These are phyloP conservation scores for Apotomis turbidana DNA, from an alignment of 2,888 invertebrate genomes.

Conservation along the genomic window DNA sequence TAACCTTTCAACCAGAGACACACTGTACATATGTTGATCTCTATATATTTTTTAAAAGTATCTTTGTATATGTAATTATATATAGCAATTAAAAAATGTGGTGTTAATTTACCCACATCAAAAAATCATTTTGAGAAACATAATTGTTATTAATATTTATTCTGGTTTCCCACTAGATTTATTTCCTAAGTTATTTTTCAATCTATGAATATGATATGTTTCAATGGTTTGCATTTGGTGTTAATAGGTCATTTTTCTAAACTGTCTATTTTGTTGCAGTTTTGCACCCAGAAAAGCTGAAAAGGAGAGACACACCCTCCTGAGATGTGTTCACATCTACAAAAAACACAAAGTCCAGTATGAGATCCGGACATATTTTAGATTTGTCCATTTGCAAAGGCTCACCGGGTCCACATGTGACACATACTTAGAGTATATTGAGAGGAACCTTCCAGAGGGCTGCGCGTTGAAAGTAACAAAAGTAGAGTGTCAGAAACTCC, in stretches of 20 bases:
- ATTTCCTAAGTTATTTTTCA: too few relatives aligned
- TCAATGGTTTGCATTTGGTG: too few relatives aligned
- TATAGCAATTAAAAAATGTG: too few relatives aligned
- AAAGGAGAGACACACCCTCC: conserved; percentile 90
- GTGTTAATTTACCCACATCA: too few relatives aligned
- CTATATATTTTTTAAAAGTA: too few relatives aligned
- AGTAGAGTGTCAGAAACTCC: conserved; percentile 84
- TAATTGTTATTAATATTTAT: too few relatives aligned
- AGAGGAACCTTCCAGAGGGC: conserved; percentile 98
- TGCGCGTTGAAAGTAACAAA: conserved; percentile 96
- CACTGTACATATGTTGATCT: too few relatives aligned
- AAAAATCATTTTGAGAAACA: too few relatives aligned
- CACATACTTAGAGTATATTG: conserved; percentile 97
- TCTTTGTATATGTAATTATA: too few relatives aligned
- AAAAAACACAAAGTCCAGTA: conserved; percentile 98
- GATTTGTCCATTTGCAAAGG: conserved; percentile 91
- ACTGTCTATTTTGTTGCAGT: conserved; percentile 77
- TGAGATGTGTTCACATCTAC: conserved; percentile 94
- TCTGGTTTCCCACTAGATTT: too few relatives aligned
- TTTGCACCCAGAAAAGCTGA: conserved; percentile 88
- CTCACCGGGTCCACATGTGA: conserved; percentile 98
- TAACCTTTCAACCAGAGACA: too few relatives aligned
- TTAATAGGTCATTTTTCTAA: neutral
- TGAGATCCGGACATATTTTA: conserved; percentile 96
- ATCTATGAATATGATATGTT: too few relatives aligned